Evolutionary conservation across 2,888 invertebrate genomes (phyloP).

Genomic region (Tenthredo distinguenda): DNA sequence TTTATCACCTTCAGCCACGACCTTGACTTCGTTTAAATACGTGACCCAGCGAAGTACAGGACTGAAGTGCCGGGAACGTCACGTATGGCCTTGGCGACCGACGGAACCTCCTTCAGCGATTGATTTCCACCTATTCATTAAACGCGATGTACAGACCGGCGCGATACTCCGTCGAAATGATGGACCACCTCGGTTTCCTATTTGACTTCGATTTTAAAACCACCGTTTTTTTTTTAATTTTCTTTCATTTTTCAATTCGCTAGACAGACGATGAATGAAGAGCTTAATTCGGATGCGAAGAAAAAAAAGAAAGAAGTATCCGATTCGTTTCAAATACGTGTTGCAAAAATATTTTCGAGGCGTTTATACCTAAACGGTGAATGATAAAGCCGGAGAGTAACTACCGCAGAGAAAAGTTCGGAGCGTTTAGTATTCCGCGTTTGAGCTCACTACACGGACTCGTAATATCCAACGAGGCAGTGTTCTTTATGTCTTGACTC

Average conservation of each 20-base stretch:
- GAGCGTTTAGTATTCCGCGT: constrained; percentile 12
- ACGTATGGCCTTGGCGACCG: constrained; percentile 26
- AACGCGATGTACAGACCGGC: not conserved
- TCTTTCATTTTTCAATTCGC: not conserved
- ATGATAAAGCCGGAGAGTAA: not conserved
- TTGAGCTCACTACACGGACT: constrained; percentile 1
- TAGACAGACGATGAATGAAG: no score
- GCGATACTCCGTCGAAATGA: not conserved
- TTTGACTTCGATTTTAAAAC: not conserved
- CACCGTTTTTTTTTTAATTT: not conserved
- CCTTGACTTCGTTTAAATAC: constrained; percentile 30
- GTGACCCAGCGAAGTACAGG: not conserved
- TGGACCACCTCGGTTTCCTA: not conserved
- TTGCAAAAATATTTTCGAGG: not conserved
- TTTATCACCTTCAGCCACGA: not conserved
- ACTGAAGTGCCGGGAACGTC: constrained; percentile 14
- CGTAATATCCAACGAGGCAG: constrained; percentile 35
- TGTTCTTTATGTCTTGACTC: constrained; percentile 21
- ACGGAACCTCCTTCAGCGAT: constrained; percentile 38
- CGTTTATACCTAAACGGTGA: not conserved
- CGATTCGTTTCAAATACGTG: not conserved
- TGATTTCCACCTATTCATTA: constrained; percentile 26
- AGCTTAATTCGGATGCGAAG: not conserved
- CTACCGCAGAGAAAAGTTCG: not conserved
- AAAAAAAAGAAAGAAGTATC: not conserved